Evolutionary conservation across 2,797 vertebrate genomes (phyloP).

Genomic region (Kryptopterus vitreolus): DNA sequence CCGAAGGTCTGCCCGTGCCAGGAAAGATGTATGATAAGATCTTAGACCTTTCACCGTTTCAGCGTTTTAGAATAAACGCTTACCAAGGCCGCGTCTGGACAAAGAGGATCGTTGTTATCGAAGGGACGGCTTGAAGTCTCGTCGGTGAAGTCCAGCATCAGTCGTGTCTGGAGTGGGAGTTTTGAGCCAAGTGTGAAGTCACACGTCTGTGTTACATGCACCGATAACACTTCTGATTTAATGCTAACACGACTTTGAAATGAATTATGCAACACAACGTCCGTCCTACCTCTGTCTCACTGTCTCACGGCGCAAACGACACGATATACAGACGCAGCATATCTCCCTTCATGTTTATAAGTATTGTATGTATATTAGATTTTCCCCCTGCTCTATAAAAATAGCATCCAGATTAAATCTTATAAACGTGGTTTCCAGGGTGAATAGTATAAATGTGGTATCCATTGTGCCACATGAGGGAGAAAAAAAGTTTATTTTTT

Average conservation of each 20-base stretch:
- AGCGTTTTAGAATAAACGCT: background rate
- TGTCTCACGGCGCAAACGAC: background rate
- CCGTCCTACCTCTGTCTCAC: background rate
- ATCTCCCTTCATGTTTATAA: background rate
- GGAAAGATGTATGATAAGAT: conserved; percentile 32
- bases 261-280: background rate
- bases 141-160: background rate
- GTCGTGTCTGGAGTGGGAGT: background rate
- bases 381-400: background rate
- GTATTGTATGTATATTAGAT: too few species aligned
- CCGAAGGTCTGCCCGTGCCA: background rate
- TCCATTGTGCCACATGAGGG: background rate
- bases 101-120: background rate
- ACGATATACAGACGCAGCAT: background rate
- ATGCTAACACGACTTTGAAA: background rate
- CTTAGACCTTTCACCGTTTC: background rate
- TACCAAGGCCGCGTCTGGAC: background rate
- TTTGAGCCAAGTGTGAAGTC: background rate
- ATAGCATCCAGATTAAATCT: too few species aligned
- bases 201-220: background rate
- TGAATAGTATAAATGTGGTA: background rate
- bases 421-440: too few species aligned
- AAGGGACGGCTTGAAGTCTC: background rate
- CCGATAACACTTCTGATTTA: background rate
- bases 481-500: too few species aligned